phyloP scores from a whole-genome alignment of 2,113 vertebrate genomes.

The Gavia stellata region DNA sequence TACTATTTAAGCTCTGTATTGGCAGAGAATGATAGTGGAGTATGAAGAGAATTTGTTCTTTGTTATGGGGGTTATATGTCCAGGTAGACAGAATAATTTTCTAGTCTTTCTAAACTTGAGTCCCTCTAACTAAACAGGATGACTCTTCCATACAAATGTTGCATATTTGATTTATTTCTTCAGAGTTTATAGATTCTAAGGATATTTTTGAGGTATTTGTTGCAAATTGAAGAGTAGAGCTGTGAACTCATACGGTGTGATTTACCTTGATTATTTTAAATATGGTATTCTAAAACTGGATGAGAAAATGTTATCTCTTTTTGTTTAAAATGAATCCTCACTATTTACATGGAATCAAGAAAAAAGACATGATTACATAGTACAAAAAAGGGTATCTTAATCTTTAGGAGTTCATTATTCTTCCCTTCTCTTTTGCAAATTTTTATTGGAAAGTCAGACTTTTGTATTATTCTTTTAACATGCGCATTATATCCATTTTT shows the following conservation, averaged over 20 bases:
- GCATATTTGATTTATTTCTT: neutral
- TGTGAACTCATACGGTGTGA: neutral
- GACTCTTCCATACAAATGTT: neutral
- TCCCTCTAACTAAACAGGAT: neutral
- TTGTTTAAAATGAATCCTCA: neutral
- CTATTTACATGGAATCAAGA: neutral
- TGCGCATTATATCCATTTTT: neutral
- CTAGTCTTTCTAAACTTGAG: neutral
- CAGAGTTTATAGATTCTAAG: neutral
- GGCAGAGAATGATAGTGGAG: neutral
- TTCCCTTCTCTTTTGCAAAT: neutral
- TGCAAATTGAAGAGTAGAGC: neutral
- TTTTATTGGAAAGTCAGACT: neutral
- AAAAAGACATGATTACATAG: neutral
- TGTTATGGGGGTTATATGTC: neutral
- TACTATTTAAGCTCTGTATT: neutral
- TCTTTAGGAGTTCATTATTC: neutral
- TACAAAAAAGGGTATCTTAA: neutral
- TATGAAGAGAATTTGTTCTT: neutral
- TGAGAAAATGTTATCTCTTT: neutral
- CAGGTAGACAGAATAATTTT: neutral
- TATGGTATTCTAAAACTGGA: neutral
- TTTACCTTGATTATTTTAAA: slow-evolving; percentile 10
- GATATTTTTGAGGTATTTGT: neutral
- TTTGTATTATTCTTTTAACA: neutral